Base-by-base conservation (phyloP, 2,113 vertebrate genomes). In the Climacteris rufus region DNA sequence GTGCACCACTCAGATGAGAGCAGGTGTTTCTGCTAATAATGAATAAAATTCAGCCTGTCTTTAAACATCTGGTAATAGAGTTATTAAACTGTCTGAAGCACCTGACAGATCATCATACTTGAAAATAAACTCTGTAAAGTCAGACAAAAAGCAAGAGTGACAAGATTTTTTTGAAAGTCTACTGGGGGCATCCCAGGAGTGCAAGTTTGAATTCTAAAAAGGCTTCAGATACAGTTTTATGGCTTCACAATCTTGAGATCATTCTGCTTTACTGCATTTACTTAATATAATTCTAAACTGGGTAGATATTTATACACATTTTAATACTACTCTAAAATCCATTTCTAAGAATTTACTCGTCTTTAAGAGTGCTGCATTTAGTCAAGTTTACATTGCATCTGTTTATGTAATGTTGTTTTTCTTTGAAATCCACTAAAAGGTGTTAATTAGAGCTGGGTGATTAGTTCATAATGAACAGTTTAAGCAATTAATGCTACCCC, bases 391-490 rank as follows among this genome's bases (percentile, higher is more conserved):
- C 79, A 74, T 42, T 92, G 25, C 53, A 84, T 93, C 76, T 93
- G 64, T 80, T 88, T 95, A 93, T 59, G 42, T 61, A 93, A 91
- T 74, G 37, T 61, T 90, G 52, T 60, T 97, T 94, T 95, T 92
- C 83, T 87, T 83, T 75, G 94, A 93, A 95, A 88, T 77, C 39
- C 63, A 83, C 93, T 90, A 93, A 96, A 96, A 95, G 92, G 90
- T 96, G 94, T 94, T 94, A 95, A 93, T 93, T 95, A 93, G 68
- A 96, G 83, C 82, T 56, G 54, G 52, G 47, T 64, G 64, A 96
- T 95, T 93, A 92, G 85, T 68, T 92, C 76, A 80, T 94, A 96
- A 95, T 94, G 93, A 96, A 96, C 75, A 90, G 88, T 89, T 94
- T 88, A 93, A 78, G 79, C 76, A 92, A 90, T 94, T 95, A 92